These are phyloP conservation scores for Arenicola marina DNA, from an alignment of 2,888 invertebrate species.

Conservation along the genomic window DNA sequence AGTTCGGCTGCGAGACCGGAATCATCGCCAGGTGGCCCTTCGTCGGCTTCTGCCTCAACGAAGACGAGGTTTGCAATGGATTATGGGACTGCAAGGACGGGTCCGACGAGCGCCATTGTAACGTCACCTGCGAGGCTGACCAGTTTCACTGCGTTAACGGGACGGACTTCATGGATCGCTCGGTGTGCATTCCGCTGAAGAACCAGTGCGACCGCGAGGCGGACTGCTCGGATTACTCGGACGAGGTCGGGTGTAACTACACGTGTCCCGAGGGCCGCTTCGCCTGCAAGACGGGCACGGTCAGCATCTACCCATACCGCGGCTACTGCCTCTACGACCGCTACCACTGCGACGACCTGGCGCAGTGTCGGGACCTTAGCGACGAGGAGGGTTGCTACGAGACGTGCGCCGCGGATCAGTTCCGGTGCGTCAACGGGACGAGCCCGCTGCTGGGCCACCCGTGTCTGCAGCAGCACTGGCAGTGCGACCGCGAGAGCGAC, in stretches of 20 bases:
- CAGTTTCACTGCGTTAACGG: conserved; percentile 5
- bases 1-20: conserved; percentile 6
- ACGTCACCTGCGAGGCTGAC: background rate
- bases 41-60: conserved; percentile 12
- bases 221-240: conserved; percentile 28
- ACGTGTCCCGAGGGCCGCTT: background rate
- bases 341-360: conserved; percentile 20
- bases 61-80: conserved; percentile 4
- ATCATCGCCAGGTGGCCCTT: conserved; percentile 15
- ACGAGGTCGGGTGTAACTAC: conserved; percentile 17
- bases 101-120: conserved; percentile 7
- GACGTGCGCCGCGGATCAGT: background rate
- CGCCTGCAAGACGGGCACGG: background rate
- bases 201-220: conserved; percentile 22
- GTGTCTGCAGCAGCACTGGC: background rate
- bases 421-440: conserved; percentile 3
- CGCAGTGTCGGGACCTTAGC: conserved; percentile 18
- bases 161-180: background rate
- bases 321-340: background rate
- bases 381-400: conserved; percentile 18
- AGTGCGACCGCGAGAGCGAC: conserved; percentile 23
- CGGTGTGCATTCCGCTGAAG: background rate
- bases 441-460: background rate
- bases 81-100: conserved; percentile 10
- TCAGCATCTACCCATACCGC: conserved; percentile 1